Percentiles rank a stretch among this genome's conserved stretches.
phyloP scores from a whole-genome alignment of 2,888 invertebrate genomes.

The Scaptomyza cyrtandrae region DNA sequence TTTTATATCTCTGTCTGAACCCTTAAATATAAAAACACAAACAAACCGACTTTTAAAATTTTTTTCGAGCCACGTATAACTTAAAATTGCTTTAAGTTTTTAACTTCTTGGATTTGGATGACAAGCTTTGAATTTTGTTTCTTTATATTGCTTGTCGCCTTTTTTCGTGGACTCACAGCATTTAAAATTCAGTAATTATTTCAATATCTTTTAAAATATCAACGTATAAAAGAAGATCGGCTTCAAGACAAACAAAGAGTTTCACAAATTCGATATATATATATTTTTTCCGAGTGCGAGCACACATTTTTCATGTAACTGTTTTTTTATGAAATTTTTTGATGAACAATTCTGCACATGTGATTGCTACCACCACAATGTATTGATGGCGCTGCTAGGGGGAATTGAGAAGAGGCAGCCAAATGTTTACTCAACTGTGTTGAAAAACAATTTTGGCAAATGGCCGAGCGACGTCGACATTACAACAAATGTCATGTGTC shows the following conservation, averaged over 20 bases:
- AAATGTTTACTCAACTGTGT: slow-evolving; percentile 83
- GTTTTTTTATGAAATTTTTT: slow-evolving; percentile 47
- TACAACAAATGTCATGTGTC: slow-evolving; percentile 79
- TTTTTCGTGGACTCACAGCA: too few relatives aligned
- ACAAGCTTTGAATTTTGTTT: too few relatives aligned
- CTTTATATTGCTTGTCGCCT: too few relatives aligned
- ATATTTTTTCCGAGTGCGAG: background rate
- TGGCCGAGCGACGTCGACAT: slow-evolving; percentile 68
- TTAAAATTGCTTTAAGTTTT: too few relatives aligned
- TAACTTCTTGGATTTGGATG: too few relatives aligned
- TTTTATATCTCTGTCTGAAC: too few relatives aligned
- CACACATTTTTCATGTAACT: slow-evolving; percentile 41
- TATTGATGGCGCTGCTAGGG: slow-evolving; percentile 2
- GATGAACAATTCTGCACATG: slow-evolving; percentile 42
- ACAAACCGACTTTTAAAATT: too few relatives aligned
- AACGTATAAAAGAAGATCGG: background rate
- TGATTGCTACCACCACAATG: slow-evolving; percentile 28
- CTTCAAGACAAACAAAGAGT: background rate
- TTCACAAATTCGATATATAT: background rate
- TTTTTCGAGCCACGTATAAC: too few relatives aligned
- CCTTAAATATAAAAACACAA: too few relatives aligned
- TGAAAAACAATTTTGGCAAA: slow-evolving; percentile 83
- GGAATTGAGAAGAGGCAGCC: slow-evolving; percentile 28
- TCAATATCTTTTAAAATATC: too few relatives aligned
- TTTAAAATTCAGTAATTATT: too few relatives aligned